Conservation (phyloP, 2,113 vertebrate genomes). For the Stegastes partitus region DNA sequence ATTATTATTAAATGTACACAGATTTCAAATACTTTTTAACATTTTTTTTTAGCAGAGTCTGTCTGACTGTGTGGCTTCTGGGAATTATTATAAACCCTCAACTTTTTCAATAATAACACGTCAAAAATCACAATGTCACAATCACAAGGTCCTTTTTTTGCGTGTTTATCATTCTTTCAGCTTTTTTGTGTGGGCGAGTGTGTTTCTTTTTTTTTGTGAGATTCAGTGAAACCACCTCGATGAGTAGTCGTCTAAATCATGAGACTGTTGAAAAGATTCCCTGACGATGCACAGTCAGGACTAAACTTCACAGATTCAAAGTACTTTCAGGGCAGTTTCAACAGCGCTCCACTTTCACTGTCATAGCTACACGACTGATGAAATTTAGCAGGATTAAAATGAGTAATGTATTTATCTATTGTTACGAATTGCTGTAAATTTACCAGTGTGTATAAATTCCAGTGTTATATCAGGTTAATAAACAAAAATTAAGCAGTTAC, state of each 20-base stretch:
- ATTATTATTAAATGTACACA: too few species aligned
- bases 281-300: conserved; percentile 26
- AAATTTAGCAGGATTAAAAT: not conserved
- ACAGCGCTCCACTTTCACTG: conserved; percentile 5
- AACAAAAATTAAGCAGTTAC: not conserved
- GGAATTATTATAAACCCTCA: not conserved
- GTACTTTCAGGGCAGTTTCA: not conserved
- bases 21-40: too few species aligned
- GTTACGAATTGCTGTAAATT: too few species aligned
- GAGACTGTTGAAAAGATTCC: conserved; percentile 53
- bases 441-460: too few species aligned
- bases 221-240: conserved; percentile 29
- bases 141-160: fast-evolving
- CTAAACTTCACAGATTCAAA: not conserved
- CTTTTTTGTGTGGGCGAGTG: too few species aligned
- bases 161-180: not conserved
- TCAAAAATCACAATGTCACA: not conserved
- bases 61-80: too few species aligned
- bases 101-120: not conserved
- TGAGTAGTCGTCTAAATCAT: conserved; percentile 46
- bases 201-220: not conserved
- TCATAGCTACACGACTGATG: not conserved
- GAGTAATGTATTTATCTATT: too few species aligned
- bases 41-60: too few species aligned
- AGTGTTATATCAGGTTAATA: too few species aligned